Evolutionary conservation across 2,888 invertebrate genomes (phyloP).

Genomic region (Plagodis dolabraria): DNA sequence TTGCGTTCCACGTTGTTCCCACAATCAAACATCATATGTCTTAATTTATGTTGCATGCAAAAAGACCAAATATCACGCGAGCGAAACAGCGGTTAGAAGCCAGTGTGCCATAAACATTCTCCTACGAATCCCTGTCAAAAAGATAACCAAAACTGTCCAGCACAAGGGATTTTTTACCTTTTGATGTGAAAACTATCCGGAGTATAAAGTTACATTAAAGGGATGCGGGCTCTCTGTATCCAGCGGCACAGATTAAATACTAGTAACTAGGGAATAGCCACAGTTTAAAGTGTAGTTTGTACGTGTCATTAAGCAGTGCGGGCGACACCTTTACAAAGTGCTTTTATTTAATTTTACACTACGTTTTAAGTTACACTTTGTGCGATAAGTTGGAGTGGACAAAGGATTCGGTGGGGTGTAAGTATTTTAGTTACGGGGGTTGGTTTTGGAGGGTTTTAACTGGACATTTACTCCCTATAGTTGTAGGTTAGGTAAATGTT

Average conservation of each 20-base stretch:
- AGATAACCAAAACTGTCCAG: slow-evolving; percentile 25
- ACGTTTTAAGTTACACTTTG: slow-evolving; percentile 60
- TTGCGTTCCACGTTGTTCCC: too few relatives aligned
- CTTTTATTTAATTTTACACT: slow-evolving; percentile 75
- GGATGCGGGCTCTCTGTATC: slow-evolving; percentile 30
- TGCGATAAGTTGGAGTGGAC: slow-evolving; percentile 38
- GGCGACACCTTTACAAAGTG: slow-evolving; percentile 75
- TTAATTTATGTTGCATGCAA: too few relatives aligned
- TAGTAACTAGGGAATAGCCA: too few relatives aligned
- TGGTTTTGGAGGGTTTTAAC: slow-evolving; percentile 8
- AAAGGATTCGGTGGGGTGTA: slow-evolving; percentile 52
- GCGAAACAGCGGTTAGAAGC: too few relatives aligned
- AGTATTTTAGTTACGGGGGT: slow-evolving; percentile 55
- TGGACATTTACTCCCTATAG: slow-evolving; percentile 2
- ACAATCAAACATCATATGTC: too few relatives aligned
- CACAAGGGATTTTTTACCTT: slow-evolving; percentile 52
- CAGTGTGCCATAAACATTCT: background rate
- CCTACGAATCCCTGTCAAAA: slow-evolving; percentile 13
- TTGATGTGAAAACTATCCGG: slow-evolving; percentile 46
- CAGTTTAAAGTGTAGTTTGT: too few relatives aligned
- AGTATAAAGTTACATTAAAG: slow-evolving; percentile 15
- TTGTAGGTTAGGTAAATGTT: background rate
- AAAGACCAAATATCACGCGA: too few relatives aligned
- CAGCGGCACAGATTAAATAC: background rate
- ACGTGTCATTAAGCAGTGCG: slow-evolving; percentile 48